Evolutionary conservation across 2,888 invertebrate species (phyloP).

Genomic region (Xestobium rufovillosum): DNA sequence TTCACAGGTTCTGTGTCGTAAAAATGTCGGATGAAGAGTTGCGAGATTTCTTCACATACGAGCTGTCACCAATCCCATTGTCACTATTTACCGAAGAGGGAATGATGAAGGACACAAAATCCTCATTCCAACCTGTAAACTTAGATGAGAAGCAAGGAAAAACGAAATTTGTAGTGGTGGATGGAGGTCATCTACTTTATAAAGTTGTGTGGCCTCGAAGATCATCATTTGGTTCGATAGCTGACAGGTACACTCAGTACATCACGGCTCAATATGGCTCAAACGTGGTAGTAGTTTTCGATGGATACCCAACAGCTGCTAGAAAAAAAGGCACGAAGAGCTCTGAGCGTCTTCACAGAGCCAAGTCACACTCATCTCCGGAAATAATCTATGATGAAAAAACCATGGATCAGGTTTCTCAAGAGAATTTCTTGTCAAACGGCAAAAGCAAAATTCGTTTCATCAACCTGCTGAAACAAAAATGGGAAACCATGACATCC

Average conservation of each 20-base stretch:
- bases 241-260: no score
- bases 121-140: conserved; percentile 12
- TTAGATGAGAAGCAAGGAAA: neutral
- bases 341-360: conserved; percentile 17
- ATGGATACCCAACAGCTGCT: conserved; percentile 14
- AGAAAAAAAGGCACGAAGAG: conserved; percentile 14
- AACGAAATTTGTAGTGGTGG: no score
- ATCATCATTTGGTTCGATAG: conserved; percentile 10
- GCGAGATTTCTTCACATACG: no score
- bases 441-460: conserved; percentile 15
- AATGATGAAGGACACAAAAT: conserved; percentile 21
- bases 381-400: conserved; percentile 13
- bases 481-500: no score
- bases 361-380: conserved; percentile 12
- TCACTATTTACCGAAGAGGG: conserved; percentile 20
- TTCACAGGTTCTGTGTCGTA: no score
- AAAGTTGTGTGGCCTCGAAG: conserved; percentile 8
- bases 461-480: conserved; percentile 14
- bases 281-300: conserved; percentile 13
- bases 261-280: conserved; percentile 11
- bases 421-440: conserved; percentile 15
- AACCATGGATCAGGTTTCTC: conserved; percentile 11
- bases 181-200: no score
- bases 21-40: no score
- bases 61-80: conserved; percentile 22